Evolutionary conservation across 2,888 invertebrate genomes (phyloP).

Genomic region (Pristionchus fissidentatus): DNA sequence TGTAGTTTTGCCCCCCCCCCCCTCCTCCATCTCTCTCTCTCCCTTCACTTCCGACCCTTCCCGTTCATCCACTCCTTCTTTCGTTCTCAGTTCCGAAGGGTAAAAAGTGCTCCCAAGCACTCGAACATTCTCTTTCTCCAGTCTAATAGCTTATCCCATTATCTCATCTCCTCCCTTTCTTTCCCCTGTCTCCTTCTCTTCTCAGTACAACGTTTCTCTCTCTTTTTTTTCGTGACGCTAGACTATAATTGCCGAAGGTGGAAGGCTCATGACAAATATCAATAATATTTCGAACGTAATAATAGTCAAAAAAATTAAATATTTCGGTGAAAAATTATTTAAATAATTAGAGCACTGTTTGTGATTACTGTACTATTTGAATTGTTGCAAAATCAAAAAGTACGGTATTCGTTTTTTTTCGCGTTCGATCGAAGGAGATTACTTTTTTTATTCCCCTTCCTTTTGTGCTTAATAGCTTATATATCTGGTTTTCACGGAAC

Average conservation of each 20-base stretch:
- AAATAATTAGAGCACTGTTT: too few species aligned
- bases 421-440: not conserved
- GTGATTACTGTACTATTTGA: not conserved
- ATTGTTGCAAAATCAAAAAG: not conserved
- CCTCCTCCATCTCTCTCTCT: too few species aligned
- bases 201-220: too few species aligned
- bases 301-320: too few species aligned
- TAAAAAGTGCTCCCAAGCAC: not conserved
- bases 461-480: not conserved
- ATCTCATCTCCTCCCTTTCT: not conserved
- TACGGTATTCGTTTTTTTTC: not conserved
- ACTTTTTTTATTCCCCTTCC: not conserved
- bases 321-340: too few species aligned
- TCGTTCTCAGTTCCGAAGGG: too few species aligned
- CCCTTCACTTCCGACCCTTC: too few species aligned
- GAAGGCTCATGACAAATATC: too few species aligned
- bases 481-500: not conserved
- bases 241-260: too few species aligned
- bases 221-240: not conserved
- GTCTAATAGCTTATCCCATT: conserved; percentile 17
- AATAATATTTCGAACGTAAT: too few species aligned
- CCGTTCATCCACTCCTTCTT: too few species aligned
- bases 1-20: too few species aligned
- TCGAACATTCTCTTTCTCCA: not conserved
- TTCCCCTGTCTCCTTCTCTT: not conserved